Conservation (phyloP, 2,113 vertebrate species). For the Phyllopteryx taeniolatus region DNA sequence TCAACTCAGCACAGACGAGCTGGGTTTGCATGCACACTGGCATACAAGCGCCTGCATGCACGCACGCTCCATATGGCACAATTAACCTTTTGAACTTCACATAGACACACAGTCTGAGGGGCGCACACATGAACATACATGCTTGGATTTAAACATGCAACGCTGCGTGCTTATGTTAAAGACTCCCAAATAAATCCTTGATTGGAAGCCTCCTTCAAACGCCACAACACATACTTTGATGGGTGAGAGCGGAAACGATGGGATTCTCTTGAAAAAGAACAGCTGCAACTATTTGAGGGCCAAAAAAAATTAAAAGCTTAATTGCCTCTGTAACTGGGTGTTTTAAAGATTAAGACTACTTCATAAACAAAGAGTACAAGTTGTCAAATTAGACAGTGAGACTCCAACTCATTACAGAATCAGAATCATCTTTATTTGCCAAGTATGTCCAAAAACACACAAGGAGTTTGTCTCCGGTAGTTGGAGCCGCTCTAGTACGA, state of each 20-base stretch:
- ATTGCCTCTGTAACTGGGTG: not conserved
- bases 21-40: conserved; percentile 41
- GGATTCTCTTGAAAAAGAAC: conserved; percentile 20
- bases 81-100: conserved; percentile 59
- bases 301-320: not conserved
- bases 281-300: conserved; percentile 7
- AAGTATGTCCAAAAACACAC: too few relatives aligned
- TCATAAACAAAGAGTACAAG: not conserved
- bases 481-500: too few relatives aligned
- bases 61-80: conserved; percentile 53
- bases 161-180: conserved; percentile 1
- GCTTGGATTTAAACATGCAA: conserved; percentile 15
- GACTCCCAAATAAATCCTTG: conserved; percentile 13
- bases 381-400: not conserved
- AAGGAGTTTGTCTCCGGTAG: too few relatives aligned
- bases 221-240: conserved; percentile 14
- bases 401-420: not conserved
- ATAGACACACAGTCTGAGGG: conserved; percentile 35
- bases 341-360: not conserved
- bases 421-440: not conserved
- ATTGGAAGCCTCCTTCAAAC: conserved; percentile 35
- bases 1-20: conserved; percentile 44
- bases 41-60: conserved; percentile 33
- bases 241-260: conserved; percentile 26
- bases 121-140: conserved; percentile 22